Base-by-base conservation (phyloP, 2,888 invertebrate species). In the Drosophila neonasuta region DNA sequence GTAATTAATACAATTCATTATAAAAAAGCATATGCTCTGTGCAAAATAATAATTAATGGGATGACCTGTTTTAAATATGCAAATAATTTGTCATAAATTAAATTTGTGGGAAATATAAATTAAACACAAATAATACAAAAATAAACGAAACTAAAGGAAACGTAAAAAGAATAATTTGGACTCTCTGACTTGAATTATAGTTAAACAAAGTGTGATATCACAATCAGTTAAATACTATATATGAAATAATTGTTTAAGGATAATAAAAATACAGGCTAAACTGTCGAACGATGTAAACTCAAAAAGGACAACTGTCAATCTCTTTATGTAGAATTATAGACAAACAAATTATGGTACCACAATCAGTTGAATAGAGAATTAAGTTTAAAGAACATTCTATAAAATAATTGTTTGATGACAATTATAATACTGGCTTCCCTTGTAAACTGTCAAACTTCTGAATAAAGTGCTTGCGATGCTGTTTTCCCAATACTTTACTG, bases 201-300 rank as follows among this genome's bases (percentile, higher is more conserved):
- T 70, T 69, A 77, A 84, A 82, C 75, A 84, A 83, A 75, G 79
- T 77, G 74, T 69, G 77, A 77, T 78, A 73, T 73, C 71, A 67
- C 34, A 24, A 24, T 24, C 24, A 24, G 24, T 1, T 24, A 4
- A 24, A 24, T 5, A 5, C 4, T 24, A 24, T 24, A 24, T 24
- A 20, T 20, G 5, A 20, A 20, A 20, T 3, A 20, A 20, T 5
- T 5, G 20, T 3, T 20, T 20, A 5, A 4, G 5, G 20, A 5
- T 20, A 20, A 20, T 20, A 20, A 20, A 20, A 4, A 24, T 6
- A 24, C 5, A 24, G 6, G 24, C 1, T 24, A 6, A 24, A 24
- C 24, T 24, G 6, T 24, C 24, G 0, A 24, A 24, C 6, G 24
- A 24, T 24, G 4, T 24, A 24, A 1, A 24, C 24, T 4, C 3